Evolutionary conservation across 2,113 vertebrate species (phyloP).

Genomic region (Talpa occidentalis): DNA sequence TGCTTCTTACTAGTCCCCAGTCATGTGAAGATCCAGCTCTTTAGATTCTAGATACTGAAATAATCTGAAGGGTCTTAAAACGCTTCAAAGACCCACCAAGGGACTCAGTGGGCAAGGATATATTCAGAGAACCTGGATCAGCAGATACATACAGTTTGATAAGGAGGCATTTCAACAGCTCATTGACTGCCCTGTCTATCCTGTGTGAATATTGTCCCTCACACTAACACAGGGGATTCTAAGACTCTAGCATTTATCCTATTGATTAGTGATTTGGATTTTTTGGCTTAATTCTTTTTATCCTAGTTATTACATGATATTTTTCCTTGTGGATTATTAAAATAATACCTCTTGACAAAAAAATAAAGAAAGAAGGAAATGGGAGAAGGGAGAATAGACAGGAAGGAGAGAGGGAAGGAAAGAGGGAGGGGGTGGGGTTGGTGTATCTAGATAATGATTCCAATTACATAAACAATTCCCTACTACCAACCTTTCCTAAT

Average conservation of each 20-base stretch:
- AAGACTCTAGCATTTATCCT: neutral
- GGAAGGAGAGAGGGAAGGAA: neutral
- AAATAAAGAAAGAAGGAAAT: neutral
- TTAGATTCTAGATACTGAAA: neutral
- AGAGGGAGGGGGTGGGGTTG: neutral
- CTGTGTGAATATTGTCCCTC: neutral
- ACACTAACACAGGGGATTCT: neutral
- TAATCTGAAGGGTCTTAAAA: neutral
- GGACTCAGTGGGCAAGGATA: neutral
- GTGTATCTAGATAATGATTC: slow-evolving; percentile 1
- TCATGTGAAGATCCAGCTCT: neutral
- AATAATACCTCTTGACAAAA: neutral
- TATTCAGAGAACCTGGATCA: neutral
- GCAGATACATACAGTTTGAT: neutral
- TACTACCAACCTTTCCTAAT: neutral
- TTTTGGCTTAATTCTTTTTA: neutral
- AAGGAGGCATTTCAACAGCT: neutral
- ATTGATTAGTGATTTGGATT: neutral
- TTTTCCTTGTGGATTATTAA: neutral
- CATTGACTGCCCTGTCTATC: neutral
- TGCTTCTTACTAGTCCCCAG: neutral
- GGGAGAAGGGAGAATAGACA: fast-evolving
- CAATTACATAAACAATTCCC: slow-evolving; percentile 11
- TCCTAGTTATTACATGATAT: neutral
- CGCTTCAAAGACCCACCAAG: neutral